These are phyloP conservation scores for Strix aluco DNA, from an alignment of 2,113 vertebrate genomes.

Conservation along the genomic window DNA sequence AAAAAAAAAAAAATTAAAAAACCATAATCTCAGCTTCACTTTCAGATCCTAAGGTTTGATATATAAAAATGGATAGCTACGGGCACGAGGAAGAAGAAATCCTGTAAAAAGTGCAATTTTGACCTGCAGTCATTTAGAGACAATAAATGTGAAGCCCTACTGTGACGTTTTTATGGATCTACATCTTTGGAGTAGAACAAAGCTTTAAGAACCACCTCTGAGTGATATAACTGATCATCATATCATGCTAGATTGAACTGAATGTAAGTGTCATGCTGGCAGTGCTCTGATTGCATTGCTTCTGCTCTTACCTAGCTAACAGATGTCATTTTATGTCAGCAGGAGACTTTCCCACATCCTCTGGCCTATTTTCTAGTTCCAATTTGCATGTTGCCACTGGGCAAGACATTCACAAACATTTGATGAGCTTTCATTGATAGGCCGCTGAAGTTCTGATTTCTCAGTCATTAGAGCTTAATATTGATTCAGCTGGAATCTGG, in stretches of 20 bases:
- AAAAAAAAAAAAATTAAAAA: not conserved
- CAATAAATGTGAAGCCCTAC: not conserved
- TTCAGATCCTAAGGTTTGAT: not conserved
- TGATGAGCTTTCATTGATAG: not conserved
- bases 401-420: slow-evolving; percentile 2
- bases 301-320: slow-evolving; percentile 16
- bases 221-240: not conserved
- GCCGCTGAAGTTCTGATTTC: not conserved
- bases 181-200: not conserved
- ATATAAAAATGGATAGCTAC: not conserved
- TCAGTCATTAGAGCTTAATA: not conserved
- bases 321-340: slow-evolving; percentile 35
- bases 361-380: slow-evolving; percentile 7
- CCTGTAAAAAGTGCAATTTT: not conserved
- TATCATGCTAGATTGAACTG: not conserved
- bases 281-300: not conserved
- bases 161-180: not conserved
- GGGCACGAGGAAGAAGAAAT: not conserved
- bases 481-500: not conserved
- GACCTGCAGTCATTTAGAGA: not conserved
- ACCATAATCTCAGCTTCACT: not conserved
- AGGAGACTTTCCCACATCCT: slow-evolving; percentile 15
- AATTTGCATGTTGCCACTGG: not conserved
- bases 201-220: not conserved
- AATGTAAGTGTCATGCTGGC: not conserved